phyloP scores from a whole-genome alignment of 2,888 invertebrate genomes.

The Sialis fuliginosa region DNA sequence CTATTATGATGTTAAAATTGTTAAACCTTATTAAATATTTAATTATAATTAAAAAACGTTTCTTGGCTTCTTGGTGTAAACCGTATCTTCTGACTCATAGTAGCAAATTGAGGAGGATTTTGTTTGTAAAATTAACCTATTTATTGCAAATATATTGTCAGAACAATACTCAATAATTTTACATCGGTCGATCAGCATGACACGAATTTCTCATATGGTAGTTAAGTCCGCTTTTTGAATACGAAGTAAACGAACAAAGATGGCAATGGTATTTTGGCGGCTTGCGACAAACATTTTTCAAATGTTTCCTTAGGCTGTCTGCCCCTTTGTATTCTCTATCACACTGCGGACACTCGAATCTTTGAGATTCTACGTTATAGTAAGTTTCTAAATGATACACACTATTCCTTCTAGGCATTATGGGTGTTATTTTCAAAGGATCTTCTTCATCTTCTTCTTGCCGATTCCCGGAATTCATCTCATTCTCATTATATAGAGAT shows the following conservation, averaged over 20 bases:
- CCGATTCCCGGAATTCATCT: no score
- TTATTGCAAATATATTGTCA: background rate
- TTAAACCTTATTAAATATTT: no score
- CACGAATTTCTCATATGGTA: constrained; percentile 8
- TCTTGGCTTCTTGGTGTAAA: background rate
- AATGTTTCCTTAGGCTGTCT: constrained; percentile 7
- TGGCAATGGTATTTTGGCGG: constrained; percentile 6
- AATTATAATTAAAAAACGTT: no score
- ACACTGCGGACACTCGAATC: constrained; percentile 24
- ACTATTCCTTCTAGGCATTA: background rate
- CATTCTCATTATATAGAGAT: no score
- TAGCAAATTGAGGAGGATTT: background rate
- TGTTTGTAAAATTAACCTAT: background rate
- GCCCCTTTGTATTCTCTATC: constrained; percentile 9
- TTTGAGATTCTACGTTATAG: constrained; percentile 7
- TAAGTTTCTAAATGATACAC: constrained; percentile 1
- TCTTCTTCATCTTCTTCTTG: no score
- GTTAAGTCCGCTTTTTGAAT: constrained; percentile 8
- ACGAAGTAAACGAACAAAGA: constrained; percentile 5
- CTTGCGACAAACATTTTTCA: constrained; percentile 7
- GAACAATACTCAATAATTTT: background rate
- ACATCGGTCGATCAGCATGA: background rate
- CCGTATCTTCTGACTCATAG: background rate
- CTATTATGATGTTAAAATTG: no score
- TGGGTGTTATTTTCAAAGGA: no score